Base-by-base conservation (phyloP, 2,888 invertebrate genomes). In the Lampropteryx suffumata region DNA sequence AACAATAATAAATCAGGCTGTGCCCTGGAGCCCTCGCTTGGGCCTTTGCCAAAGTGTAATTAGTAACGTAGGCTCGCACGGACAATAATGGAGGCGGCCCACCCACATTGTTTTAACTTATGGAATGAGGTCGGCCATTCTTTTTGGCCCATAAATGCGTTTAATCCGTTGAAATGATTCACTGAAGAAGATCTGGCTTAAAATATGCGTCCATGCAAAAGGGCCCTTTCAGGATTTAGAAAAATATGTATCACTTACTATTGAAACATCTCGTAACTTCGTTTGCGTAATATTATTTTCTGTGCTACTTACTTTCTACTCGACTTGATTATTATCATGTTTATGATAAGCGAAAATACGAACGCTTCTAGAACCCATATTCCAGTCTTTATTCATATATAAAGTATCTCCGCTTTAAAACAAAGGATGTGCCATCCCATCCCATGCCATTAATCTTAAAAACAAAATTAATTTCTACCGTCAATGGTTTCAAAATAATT, bases 31-130 rank as follows among this genome's bases (percentile, higher is more conserved):
- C 73, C 74, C 61, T 71, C 69, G 65, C 69, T 81, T 86, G 86
- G 87, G 74, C 55, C 65, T 69, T 69, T 75, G 87, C 87, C 86
- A 86, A 83, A 83, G 71, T 70, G 79, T 87, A 86, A 88, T 86
- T 87, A 88, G 82, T 81, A 76, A 73, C 71, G 69, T 69, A 73
- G 76, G 73, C 79, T 71, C 66, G 71, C 59, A 73, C 73, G 73
- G 70, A 74, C 77, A 79, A 79, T 82, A 81, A 82, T 81, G 77
- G 77, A 74, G 69, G 70, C 70, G n/a, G n/a, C 68, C 2, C 61
- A 64, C 71, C 71, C 68, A 73, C 74, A 82, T 81, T 82, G 81
- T 83, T 84, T 76, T 59, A 73, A 77, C 71, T 76, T 74, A 71
- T 64, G 68, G 74, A 82, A 79, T 77, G 73, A 75, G 78, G 67